Conservation (phyloP, 2,797 vertebrate genomes). For the Serranus cabrilla region DNA sequence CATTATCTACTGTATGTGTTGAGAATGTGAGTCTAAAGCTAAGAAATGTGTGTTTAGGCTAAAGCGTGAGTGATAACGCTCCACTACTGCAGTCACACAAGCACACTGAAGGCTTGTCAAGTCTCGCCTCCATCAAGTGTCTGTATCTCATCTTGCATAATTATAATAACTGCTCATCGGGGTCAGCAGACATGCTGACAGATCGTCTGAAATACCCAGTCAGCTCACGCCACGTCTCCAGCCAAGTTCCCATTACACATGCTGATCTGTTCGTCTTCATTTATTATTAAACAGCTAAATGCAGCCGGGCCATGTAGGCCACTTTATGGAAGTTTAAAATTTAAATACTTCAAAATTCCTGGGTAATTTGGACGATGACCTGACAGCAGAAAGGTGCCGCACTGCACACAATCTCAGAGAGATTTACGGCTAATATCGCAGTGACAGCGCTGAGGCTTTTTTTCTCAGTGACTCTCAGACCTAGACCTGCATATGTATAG, state of each 20-base stretch:
- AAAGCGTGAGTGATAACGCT: neutral
- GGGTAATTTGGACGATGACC: slow-evolving; percentile 75
- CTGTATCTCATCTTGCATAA: slow-evolving; percentile 52
- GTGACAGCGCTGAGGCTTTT: slow-evolving; percentile 16
- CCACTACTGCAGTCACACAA: slow-evolving; percentile 9
- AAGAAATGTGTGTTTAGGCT: neutral
- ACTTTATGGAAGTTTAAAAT: slow-evolving; percentile 87
- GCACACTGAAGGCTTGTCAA: slow-evolving; percentile 43
- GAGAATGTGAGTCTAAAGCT: neutral
- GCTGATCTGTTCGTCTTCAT: slow-evolving; percentile 84
- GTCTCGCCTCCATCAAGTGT: slow-evolving; percentile 40
- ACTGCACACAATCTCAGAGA: slow-evolving; percentile 47
- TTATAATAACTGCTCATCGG: slow-evolving; percentile 53
- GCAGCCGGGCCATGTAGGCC: slow-evolving; percentile 79
- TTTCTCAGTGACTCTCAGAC: slow-evolving; percentile 32
- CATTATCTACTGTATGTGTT: neutral
- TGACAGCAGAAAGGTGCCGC: slow-evolving; percentile 64
- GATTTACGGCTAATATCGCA: slow-evolving; percentile 39
- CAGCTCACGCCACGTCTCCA: slow-evolving; percentile 66
- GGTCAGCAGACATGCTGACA: slow-evolving; percentile 68
- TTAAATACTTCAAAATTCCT: slow-evolving; percentile 84
- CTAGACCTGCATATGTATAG: slow-evolving; percentile 1
- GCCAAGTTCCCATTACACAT: slow-evolving; percentile 81
- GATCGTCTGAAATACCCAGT: slow-evolving; percentile 70
- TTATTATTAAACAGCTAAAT: slow-evolving; percentile 83